Evolutionary conservation across 2,113 vertebrate species (phyloP), one percentile per base, ranked within the genome.

Genomic region (Geococcyx californianus): DNA sequence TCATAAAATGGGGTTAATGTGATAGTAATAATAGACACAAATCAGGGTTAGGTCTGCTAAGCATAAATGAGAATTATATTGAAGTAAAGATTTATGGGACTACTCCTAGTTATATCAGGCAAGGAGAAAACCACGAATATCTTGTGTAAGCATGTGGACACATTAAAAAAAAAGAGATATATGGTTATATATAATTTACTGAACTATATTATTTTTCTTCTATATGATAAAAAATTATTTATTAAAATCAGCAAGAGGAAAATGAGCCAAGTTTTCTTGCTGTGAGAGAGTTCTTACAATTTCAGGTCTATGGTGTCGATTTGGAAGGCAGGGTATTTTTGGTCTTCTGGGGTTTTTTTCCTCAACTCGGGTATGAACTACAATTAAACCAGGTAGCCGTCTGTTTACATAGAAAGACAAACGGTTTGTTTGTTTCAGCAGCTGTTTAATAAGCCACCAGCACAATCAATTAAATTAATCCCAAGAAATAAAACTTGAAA

Each of bases 401-500:
- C 67, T 79, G 56, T 84, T 93, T 96, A 93, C 76, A 73, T 21
- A 87, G 94, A 90, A 90, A 70, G 67, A 89, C 56, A 95, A 92
- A 94, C 55, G 42, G 59, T 95, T 86, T 97, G 76, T 95, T 97
- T 94, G 90, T 95, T 97, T 94, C 87, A 91, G 88, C 93, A 97
- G 89, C 76, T 89, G 96, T 49, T 97, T 96, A 89, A 89, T 52
- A 88, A 96, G 83, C 76, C 64, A 93, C 49, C 62, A 96, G 90
- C 81, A 96, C 96, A 94, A 97, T 96, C 97, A 98, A 91, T 96
- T 98, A 97, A 96, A 98, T 97, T 97, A 98, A 97, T 97, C 95
- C 96, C 95, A 97, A 87, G 94, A 97, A 98, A 97, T 96, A 97
- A 96, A 96, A 97, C 91, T 91, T 90, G 94, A 97, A 93, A 97